These are phyloP conservation scores for Papilio protenor DNA, from an alignment of 2,888 invertebrate species.

Conservation along the genomic window DNA sequence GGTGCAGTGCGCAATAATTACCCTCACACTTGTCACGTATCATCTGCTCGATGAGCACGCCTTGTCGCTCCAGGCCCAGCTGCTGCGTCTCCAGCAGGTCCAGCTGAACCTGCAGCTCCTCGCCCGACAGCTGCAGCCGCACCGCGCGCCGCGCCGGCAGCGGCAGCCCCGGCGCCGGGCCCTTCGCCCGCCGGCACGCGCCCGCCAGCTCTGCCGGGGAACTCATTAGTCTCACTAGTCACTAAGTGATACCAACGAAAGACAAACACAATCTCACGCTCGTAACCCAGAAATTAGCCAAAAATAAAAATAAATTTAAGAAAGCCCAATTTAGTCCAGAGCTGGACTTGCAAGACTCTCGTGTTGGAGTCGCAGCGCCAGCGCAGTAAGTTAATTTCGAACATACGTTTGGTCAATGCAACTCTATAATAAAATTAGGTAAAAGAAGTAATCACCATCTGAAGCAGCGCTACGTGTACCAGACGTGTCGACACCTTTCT, in stretches of 20 bases:
- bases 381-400: no score
- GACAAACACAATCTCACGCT: no score
- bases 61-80: constrained; percentile 94
- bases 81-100: constrained; percentile 93
- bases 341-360: no score
- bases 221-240: no score
- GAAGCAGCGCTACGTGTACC: constrained; percentile 59
- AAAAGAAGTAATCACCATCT: constrained; percentile 52
- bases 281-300: no score
- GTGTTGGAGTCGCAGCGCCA: no score
- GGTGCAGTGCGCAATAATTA: constrained; percentile 66
- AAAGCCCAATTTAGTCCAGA: no score
- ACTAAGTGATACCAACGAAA: no score
- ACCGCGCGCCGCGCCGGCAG: constrained; percentile 86
- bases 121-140: constrained; percentile 84
- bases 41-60: constrained; percentile 94
- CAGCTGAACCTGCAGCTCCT: constrained; percentile 88
- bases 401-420: no score
- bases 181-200: constrained; percentile 90
- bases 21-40: constrained; percentile 93
- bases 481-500: constrained; percentile 66
- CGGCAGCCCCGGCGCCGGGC: constrained; percentile 92
- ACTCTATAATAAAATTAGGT: background rate
- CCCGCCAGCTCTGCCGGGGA: background rate
- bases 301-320: no score